These are phyloP conservation scores for Microcebus griseorufus DNA, from an alignment of 2,113 vertebrate genomes.

Conservation along the genomic window DNA sequence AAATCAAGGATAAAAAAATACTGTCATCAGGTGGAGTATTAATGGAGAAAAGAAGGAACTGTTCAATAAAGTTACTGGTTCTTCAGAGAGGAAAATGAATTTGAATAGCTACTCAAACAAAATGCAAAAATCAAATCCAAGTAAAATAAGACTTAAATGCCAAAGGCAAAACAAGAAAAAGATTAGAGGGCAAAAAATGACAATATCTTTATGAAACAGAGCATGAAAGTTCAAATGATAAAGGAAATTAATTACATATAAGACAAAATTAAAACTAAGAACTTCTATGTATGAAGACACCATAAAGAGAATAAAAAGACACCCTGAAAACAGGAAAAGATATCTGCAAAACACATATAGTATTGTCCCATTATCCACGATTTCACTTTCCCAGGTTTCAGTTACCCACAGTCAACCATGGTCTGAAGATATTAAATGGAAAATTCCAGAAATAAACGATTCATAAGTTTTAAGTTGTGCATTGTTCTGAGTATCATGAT, in stretches of 20 bases:
- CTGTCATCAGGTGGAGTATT: not conserved
- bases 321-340: not conserved
- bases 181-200: not conserved
- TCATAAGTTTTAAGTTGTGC: not conserved
- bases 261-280: conserved; percentile 2
- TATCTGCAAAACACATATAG: not conserved
- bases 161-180: not conserved
- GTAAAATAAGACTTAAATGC: not conserved
- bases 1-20: not conserved
- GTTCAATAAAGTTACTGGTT: not conserved
- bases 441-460: not conserved
- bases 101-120: not conserved
- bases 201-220: not conserved
- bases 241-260: not conserved
- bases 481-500: not conserved
- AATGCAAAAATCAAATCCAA: not conserved
- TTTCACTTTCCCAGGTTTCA: not conserved
- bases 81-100: not conserved
- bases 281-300: not conserved
- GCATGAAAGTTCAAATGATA: not conserved
- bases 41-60: not conserved
- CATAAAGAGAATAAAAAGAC: not conserved
- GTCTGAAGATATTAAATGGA: not conserved
- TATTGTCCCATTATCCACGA: not conserved
- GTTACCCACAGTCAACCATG: not conserved